phyloP scores from a whole-genome alignment of 2,888 invertebrate species.

The Smittia sp. region DNA sequence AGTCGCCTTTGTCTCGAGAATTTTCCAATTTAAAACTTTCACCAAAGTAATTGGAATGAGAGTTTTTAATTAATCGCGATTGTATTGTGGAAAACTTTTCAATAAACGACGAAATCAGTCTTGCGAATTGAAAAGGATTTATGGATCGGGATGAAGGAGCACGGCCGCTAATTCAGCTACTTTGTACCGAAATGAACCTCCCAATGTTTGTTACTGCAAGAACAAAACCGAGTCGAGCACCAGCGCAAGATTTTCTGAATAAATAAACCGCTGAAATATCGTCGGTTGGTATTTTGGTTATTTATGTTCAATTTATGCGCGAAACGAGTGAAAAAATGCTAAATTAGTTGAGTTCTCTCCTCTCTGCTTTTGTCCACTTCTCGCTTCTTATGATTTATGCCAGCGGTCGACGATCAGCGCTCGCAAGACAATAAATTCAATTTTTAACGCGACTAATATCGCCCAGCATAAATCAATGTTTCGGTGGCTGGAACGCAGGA shows the following conservation, averaged over 20 bases:
- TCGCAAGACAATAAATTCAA: constrained; percentile 32
- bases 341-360: constrained; percentile 37
- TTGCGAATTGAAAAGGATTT: not conserved
- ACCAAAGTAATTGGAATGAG: not conserved
- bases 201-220: constrained; percentile 18
- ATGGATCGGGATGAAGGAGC: not conserved
- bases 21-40: not conserved
- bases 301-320: constrained; percentile 37
- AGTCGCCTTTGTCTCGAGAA: not conserved
- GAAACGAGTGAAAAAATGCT: constrained; percentile 33
- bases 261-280: constrained; percentile 40
- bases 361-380: not conserved
- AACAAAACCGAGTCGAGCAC: not conserved
- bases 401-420: not conserved
- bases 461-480: constrained; percentile 3
- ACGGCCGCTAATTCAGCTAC: constrained; percentile 32
- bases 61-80: not conserved
- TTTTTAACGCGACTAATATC: constrained; percentile 22
- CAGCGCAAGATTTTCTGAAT: constrained; percentile 29
- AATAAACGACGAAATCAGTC: too few relatives aligned
- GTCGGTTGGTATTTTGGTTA: constrained; percentile 31
- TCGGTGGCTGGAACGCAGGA: constrained; percentile 17
- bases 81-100: too few relatives aligned
- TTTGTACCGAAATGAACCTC: constrained; percentile 32
- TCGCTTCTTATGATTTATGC: constrained; percentile 37